A percentile compares a stretch with the other conserved stretches of the same genome.
Evolutionary conservation across 35 echinoderm and acorn worm genomes (phyloP).

Genomic region (Ophioderma brevispina): DNA sequence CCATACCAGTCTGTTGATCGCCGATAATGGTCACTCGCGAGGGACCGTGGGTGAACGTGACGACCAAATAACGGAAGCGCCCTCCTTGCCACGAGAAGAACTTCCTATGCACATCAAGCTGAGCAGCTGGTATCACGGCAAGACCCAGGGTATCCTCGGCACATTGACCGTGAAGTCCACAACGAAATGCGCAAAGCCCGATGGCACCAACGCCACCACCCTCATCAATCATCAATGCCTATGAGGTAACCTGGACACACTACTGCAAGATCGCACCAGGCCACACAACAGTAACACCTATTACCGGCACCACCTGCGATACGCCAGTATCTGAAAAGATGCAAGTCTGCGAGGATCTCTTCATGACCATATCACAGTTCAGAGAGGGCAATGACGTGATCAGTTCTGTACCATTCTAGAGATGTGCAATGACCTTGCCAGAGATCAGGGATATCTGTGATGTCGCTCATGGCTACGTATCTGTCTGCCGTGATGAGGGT

Average conservation of each 20-base stretch:
- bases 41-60: slow-evolving; percentile 84
- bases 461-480: slow-evolving; percentile 31
- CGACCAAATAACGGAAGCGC: slow-evolving; percentile 74
- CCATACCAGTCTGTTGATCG: slow-evolving; percentile 62
- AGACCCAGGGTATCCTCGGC: slow-evolving; percentile 91
- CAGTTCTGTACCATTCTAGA: slow-evolving; percentile 28
- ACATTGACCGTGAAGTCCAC: slow-evolving; percentile 63
- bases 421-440: slow-evolving; percentile 21
- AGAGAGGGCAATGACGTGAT: slow-evolving; percentile 49
- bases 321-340: neutral
- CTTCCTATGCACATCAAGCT: slow-evolving; percentile 73
- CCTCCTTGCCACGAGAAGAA: slow-evolving; percentile 57
- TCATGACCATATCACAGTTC: slow-evolving; percentile 54
- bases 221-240: slow-evolving; percentile 65
- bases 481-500: slow-evolving; percentile 37
- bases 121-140: slow-evolving; percentile 92
- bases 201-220: slow-evolving; percentile 58
- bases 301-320: neutral
- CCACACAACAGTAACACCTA: slow-evolving; percentile 29
- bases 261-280: slow-evolving; percentile 50
- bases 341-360: slow-evolving; percentile 38
- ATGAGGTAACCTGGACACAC: slow-evolving; percentile 66
- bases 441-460: neutral
- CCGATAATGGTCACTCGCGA: slow-evolving; percentile 57
- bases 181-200: slow-evolving; percentile 65